Evolutionary conservation across 2,888 invertebrate genomes (phyloP).

Genomic region (Ryuthela nishihirai): DNA sequence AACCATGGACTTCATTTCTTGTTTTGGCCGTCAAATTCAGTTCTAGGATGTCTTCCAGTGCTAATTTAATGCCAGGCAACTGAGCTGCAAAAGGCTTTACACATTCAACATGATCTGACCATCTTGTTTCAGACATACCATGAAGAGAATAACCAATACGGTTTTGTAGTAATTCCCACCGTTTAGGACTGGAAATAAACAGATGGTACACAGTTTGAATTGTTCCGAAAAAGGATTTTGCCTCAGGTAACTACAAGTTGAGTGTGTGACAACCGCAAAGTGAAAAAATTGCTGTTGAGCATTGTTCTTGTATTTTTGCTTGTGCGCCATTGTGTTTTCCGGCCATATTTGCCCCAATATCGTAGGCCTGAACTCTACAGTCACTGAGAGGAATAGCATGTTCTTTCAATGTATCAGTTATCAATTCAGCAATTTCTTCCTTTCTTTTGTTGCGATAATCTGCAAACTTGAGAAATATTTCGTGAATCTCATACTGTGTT

Average conservation of each 20-base stretch:
- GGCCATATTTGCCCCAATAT: slow-evolving; percentile 23
- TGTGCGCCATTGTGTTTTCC: too few relatives aligned
- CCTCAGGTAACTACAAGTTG: neutral
- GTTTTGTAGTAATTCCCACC: slow-evolving; percentile 1
- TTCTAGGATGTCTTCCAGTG: too few relatives aligned
- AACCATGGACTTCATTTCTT: neutral
- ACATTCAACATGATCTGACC: neutral
- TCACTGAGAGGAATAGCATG: too few relatives aligned
- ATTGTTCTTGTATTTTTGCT: too few relatives aligned
- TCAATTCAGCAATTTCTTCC: neutral
- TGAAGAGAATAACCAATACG: neutral
- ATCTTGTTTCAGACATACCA: too few relatives aligned
- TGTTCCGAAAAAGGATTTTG: neutral
- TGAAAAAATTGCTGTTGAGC: too few relatives aligned
- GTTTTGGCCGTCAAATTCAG: too few relatives aligned
- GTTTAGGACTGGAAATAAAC: slow-evolving; percentile 1
- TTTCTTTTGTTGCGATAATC: neutral
- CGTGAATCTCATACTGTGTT: neutral
- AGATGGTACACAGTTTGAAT: too few relatives aligned
- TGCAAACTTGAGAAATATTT: neutral
- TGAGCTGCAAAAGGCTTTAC: too few relatives aligned
- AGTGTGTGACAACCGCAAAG: too few relatives aligned
- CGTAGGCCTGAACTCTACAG: slow-evolving; percentile 17
- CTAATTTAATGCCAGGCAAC: too few relatives aligned
- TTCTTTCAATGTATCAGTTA: neutral